Evolutionary conservation across 2,797 vertebrate species (phyloP).

Genomic region (Gouania willdenowi): DNA sequence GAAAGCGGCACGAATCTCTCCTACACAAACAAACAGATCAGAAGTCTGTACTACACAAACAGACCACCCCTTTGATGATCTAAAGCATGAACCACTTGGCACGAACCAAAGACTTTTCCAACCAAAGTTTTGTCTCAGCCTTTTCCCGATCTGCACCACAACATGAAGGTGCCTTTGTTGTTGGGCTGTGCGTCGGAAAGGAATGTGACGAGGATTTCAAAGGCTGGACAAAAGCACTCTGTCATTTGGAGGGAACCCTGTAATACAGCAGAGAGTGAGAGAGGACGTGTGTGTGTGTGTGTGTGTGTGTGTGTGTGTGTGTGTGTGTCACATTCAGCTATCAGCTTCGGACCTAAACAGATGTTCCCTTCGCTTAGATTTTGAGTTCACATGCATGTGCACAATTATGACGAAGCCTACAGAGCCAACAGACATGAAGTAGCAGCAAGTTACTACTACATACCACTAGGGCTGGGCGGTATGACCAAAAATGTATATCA

Average conservation of each 20-base stretch:
- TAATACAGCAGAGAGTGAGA: slow-evolving; percentile 66
- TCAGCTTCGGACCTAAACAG: slow-evolving; percentile 70
- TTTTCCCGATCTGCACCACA: slow-evolving; percentile 62
- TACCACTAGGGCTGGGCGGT: no score
- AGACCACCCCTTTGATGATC: slow-evolving; percentile 44
- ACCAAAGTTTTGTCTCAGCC: slow-evolving; percentile 64
- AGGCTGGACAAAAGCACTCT: slow-evolving; percentile 79
- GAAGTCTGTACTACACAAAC: slow-evolving; percentile 37
- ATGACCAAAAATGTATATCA: no score
- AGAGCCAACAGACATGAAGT: no score
- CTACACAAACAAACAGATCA: slow-evolving; percentile 66
- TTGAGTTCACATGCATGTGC: slow-evolving; percentile 7
- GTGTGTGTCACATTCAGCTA: slow-evolving; percentile 51
- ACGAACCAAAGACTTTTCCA: slow-evolving; percentile 50
- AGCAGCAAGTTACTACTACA: no score
- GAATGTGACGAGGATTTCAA: slow-evolving; percentile 80
- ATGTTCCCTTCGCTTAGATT: slow-evolving; percentile 53
- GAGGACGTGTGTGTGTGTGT: slow-evolving; percentile 4
- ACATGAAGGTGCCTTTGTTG: slow-evolving; percentile 79
- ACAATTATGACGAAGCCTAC: no score
- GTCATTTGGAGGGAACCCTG: slow-evolving; percentile 78
- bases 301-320: no score
- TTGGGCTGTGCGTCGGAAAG: slow-evolving; percentile 75
- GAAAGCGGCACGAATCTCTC: slow-evolving; percentile 37
- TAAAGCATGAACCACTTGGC: slow-evolving; percentile 58